Base-by-base conservation (phyloP, 92 coral and sea anemone genomes). In the Zoanthus sansibaricus region DNA sequence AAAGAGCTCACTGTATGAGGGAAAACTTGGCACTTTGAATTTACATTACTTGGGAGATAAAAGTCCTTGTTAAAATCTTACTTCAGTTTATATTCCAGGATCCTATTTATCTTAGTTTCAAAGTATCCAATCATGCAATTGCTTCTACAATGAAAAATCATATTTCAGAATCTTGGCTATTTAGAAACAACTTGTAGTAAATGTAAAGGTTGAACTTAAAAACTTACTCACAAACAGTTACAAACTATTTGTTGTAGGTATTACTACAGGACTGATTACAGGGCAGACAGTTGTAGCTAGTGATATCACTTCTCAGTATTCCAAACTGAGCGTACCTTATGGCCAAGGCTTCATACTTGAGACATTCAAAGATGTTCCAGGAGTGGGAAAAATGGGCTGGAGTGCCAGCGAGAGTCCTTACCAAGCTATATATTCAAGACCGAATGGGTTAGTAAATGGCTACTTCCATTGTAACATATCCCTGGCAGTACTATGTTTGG, bases 311-410 rank as follows among this genome's bases (percentile, higher is more conserved):
- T 90, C 94, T 78, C 94, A 93, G 78, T 97, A 97, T 85, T 90
- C 89, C 72, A 92, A 97, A 62, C 91, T 97, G 64, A 89, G 93
- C 82, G 87, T 84, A 32, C 97, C 98, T 25, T 97, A 97, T 79
- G 88, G 86, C 44, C 96, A 95, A 83, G 99, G 99, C n/a, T 97
- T 94, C 83, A 59, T 95, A 56, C 88, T 97, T 58, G 95, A 89
- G 14, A 93, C 98, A 58, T 97, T 97, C 54, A 95, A 97, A 83
- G 93, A 90, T 75, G 94, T 95, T 45, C 99, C 99, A 58, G 99
- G 99, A 46, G 92, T 97, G 71, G 97, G 95, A 6, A 97, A 97
- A 82, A 95, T 94, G 5, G 99, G 99, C 1, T 97, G 99, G 99
- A 97, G 93, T 93, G 92, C 99, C 16, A 93, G 90, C 45, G 96